Conservation (phyloP, 2,797 vertebrate species). For the Eulemur albifrons region DNA sequence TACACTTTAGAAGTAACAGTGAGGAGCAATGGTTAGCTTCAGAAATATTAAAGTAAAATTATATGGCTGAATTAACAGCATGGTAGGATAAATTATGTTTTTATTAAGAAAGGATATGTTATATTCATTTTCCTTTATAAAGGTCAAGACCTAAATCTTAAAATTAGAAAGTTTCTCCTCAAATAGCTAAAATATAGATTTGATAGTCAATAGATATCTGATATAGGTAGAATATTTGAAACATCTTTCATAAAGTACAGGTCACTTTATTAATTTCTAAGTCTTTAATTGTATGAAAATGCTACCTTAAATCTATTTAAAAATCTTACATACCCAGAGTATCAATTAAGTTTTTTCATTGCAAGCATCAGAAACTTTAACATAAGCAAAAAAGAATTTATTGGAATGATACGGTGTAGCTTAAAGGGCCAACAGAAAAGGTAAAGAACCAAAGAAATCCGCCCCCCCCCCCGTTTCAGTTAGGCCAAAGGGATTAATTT, state of each 20-base stretch:
- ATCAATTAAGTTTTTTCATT: not conserved
- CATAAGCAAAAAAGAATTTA: not conserved
- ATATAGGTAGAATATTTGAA: not conserved
- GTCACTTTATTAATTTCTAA: conserved; percentile 1
- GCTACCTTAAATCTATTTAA: not conserved
- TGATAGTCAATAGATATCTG: not conserved
- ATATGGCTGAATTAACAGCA: not conserved
- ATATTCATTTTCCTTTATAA: not conserved
- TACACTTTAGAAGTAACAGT: not conserved
- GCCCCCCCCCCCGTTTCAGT: not conserved
- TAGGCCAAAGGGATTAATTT: not conserved
- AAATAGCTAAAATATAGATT: not conserved
- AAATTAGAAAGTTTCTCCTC: not conserved
- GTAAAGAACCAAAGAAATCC: not conserved
- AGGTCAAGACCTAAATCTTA: not conserved
- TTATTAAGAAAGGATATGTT: not conserved
- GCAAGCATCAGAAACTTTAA: not conserved
- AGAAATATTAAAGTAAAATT: not conserved
- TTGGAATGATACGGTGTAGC: not conserved
- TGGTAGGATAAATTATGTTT: not conserved
- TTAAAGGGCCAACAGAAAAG: not conserved
- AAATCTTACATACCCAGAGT: not conserved
- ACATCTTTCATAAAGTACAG: not conserved
- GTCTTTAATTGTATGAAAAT: not conserved
- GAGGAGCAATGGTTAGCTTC: not conserved